Conservation (phyloP, 2,888 invertebrate species). For the Oscheius onirici region DNA sequence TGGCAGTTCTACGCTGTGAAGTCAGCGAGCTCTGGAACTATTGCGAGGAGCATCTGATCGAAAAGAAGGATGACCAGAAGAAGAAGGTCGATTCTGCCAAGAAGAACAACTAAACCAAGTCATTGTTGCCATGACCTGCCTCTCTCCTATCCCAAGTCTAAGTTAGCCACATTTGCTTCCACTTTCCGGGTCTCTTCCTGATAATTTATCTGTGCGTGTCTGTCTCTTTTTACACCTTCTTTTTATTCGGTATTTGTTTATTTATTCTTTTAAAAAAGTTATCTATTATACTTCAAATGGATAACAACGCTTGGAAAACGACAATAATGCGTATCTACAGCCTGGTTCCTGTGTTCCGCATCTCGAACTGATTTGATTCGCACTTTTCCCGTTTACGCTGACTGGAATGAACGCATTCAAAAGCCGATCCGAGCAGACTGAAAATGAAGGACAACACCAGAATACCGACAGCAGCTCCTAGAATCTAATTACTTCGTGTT, state of each 20-base stretch:
- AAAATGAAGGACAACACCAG: slow-evolving; percentile 43
- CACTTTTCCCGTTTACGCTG: slow-evolving; percentile 15
- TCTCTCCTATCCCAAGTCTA: not conserved
- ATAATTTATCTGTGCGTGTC: not conserved
- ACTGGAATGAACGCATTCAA: slow-evolving; percentile 38
- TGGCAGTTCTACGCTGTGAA: slow-evolving; percentile 90
- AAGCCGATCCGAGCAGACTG: slow-evolving; percentile 45
- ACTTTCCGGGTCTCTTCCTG: slow-evolving; percentile 22
- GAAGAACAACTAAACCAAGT: slow-evolving; percentile 48
- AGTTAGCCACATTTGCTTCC: slow-evolving; percentile 2
- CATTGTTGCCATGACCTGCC: not conserved
- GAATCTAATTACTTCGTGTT: not conserved
- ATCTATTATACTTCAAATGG: not conserved
- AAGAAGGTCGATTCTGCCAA: slow-evolving; percentile 48
- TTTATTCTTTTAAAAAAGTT: slow-evolving; percentile 16
- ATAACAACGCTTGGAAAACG: not conserved
- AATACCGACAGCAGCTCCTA: slow-evolving; percentile 41
- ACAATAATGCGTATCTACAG: not conserved
- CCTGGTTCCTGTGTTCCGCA: not conserved
- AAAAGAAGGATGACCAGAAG: slow-evolving; percentile 50
- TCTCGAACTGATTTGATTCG: not conserved
- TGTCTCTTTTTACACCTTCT: not conserved
- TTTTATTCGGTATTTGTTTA: not conserved
- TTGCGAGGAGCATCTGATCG: slow-evolving; percentile 68
- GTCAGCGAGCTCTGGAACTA: slow-evolving; percentile 70